phyloP scores from a whole-genome alignment of 2,888 invertebrate genomes.

The Agelastica alni region DNA sequence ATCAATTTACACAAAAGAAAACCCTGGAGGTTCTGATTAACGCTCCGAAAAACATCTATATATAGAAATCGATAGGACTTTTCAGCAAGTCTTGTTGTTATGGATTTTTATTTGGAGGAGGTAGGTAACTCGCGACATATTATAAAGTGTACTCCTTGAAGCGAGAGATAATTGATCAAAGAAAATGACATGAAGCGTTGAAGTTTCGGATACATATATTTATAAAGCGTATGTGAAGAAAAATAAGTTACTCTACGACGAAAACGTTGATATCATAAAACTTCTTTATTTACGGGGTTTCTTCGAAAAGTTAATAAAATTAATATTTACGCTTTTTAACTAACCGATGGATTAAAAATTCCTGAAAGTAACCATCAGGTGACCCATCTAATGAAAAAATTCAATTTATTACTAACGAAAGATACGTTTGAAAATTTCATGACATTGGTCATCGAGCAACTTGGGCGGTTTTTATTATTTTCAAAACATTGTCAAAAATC shows the following conservation, averaged over 20 bases:
- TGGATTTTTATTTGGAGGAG: constrained; percentile 32
- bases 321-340: background rate
- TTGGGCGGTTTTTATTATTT: too few species aligned
- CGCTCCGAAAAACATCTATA: background rate
- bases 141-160: constrained; percentile 36
- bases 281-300: background rate
- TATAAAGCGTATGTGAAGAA: constrained; percentile 13
- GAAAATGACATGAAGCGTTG: constrained; percentile 38
- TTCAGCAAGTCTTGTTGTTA: constrained; percentile 31
- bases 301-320: background rate
- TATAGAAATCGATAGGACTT: constrained; percentile 28
- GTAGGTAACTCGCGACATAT: constrained; percentile 29
- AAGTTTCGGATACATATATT: constrained; percentile 29
- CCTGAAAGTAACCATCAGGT: too few species aligned
- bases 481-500: too few species aligned
- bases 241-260: constrained; percentile 8
- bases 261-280: constrained; percentile 1
- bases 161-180: constrained; percentile 42
- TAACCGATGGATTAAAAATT: too few species aligned
- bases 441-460: too few species aligned
- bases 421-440: too few species aligned
- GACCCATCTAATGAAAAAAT: too few species aligned
- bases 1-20: background rate
- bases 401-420: too few species aligned
- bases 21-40: background rate